Conservation (phyloP, 2,113 vertebrate genomes). For the Pseudopodoces humilis region DNA sequence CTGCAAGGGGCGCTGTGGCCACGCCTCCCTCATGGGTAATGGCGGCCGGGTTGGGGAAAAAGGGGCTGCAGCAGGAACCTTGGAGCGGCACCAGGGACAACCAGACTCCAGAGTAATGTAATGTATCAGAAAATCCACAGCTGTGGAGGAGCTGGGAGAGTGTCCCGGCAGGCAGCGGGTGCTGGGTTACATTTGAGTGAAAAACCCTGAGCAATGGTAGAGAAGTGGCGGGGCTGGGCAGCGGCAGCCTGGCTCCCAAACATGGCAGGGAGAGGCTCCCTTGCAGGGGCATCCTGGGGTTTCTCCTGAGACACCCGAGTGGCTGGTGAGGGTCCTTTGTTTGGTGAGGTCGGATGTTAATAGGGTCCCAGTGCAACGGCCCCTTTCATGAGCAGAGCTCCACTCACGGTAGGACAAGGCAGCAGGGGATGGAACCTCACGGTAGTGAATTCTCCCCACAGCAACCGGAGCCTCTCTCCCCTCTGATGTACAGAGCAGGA, state of each 20-base stretch:
- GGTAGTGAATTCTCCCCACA: fast-evolving
- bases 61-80: neutral
- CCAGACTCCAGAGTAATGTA: fast-evolving
- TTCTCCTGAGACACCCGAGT: neutral
- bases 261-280: neutral
- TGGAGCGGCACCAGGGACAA: fast-evolving
- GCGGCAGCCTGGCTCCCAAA: fast-evolving
- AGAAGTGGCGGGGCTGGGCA: fast-evolving
- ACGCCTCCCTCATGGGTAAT: fast-evolving
- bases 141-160: neutral
- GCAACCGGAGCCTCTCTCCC: neutral
- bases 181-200: neutral
- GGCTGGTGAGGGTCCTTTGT: too few relatives aligned
- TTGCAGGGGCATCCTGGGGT: fast-evolving
- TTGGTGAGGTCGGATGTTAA: neutral
- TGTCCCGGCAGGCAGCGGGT: neutral
- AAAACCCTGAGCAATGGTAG: neutral
- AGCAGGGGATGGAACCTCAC: fast-evolving
- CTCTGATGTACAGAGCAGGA: fast-evolving
- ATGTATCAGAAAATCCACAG: neutral
- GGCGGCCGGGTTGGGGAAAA: neutral
- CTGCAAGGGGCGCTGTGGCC: neutral
- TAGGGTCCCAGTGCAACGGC: neutral
- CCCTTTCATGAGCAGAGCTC: fast-evolving
- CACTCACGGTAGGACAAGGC: neutral